Evolutionary conservation across 2,797 vertebrate species (phyloP), one percentile per base, ranked within the genome.

Genomic region (Gambusia yucatana): DNA sequence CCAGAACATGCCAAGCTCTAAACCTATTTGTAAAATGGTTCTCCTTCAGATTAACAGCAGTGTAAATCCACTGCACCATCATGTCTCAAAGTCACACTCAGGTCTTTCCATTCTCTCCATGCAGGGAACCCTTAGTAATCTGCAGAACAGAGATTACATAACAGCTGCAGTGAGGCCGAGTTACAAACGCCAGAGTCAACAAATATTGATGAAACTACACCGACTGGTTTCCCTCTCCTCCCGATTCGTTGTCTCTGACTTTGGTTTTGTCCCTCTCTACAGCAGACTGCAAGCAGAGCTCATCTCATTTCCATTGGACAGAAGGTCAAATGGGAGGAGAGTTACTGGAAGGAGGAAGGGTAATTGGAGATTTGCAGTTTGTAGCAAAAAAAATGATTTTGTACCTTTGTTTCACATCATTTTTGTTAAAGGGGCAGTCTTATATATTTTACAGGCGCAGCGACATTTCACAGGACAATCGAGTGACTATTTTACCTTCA

Each of bases 91-190:
- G 41, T 47, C 61, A 83, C 69, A 46, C 0, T 61, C 75, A 75
- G 77, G 78, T 74, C 44, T 77, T 71, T 72, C 72, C 30, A 39
- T 61, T n/a, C 16, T 74, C 61, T 83, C 57, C 61, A 63, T 63
- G 39, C 72, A 73, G 50, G 39, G 59, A 0, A 0, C 36, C 72
- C 50, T 77, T 61, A 52, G 1, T 48, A 39, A 41, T 57, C 55
- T 39, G 76, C 84, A 46, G 76, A 73, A 78, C 33, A 14, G 6
- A 9, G 30, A 78, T 93, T 92, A 86, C 79, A 83, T 89, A 93
- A 94, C 78, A 65, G 79, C 86, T 82, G 82, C 83, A 59, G 70
- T 81, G 52, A 87, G 67, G 11, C 72, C 59, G 83, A 87, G 43
- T 59, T 71, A 77, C 50, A 67, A 28, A 71, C 20, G 73, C 33